Evolutionary conservation across 1,140 invertebrate species (phyloP), one percentile per base, ranked within the genome.

Genomic region (Lepidurus apus): DNA sequence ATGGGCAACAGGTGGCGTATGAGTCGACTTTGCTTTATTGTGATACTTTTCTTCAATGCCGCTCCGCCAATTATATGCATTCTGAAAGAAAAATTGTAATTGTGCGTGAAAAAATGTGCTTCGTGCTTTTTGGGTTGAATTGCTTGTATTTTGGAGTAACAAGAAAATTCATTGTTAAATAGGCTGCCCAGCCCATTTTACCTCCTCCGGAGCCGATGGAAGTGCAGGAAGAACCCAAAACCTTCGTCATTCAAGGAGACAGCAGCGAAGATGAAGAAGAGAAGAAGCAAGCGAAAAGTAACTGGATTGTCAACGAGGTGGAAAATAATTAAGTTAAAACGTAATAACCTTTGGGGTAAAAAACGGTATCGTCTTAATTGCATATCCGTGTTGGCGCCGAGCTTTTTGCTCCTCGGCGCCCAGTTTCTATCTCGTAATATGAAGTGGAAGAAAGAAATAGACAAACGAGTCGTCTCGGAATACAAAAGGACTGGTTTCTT

Each of bases 221-320:
- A 21, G 53, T 17, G 53, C 3, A 5, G 6, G 53, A 65, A 7
- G 17, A 65, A 65, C 53, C 17, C 17, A 21, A 65, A 65, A n/a
- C 53, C 13, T 65, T 65, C 21, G 53, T 65, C 53, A 9, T 65
- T 42, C 76, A 77, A n/a, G 43, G 42, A 17, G 76, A 47, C n/a
- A 47, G 26, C 42, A 47, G 47, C 17, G 42, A 77, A 7, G 45
- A 45, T 13, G 76, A 77, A 43, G 76, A 77, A 45, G 76, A 77
- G 45, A 43, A 42, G 34, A 53, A 34, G 34, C 34, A 77, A 45
- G 11, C 13, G 9, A 77, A 47, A 11, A 77, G n/a, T 13, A 45
- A 45, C 47, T 77, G 47, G 43, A 77, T 77, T 77, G 76, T 77
- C 17, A 77, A 77, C 47, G 76, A 77, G 44, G 76, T 77, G 43